Conservation (phyloP, 1,140 invertebrate species). For the Sinonovacula constricta region DNA sequence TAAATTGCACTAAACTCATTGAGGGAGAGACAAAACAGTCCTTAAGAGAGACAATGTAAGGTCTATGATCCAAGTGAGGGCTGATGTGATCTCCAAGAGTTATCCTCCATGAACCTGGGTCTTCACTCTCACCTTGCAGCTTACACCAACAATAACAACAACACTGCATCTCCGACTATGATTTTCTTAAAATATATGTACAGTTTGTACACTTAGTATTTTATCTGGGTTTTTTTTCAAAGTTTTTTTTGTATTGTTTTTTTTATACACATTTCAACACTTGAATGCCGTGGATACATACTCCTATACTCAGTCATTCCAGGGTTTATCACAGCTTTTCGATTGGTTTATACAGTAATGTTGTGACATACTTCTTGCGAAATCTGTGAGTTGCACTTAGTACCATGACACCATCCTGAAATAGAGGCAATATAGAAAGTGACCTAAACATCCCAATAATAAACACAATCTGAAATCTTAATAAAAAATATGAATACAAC, state of each 20-base stretch:
- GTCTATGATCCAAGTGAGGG: too few relatives aligned
- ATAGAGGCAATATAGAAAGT: too few relatives aligned
- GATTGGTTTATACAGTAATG: conserved; percentile 98
- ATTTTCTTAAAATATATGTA: background rate
- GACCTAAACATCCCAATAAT: too few relatives aligned
- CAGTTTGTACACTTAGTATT: background rate
- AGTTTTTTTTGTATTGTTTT: background rate
- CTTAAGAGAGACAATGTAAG: too few relatives aligned
- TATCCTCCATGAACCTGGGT: too few relatives aligned
- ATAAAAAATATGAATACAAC: too few relatives aligned
- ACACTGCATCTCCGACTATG: background rate
- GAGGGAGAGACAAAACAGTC: too few relatives aligned
- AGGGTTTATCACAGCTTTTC: conserved; percentile 80
- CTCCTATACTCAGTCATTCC: background rate
- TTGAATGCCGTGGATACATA: background rate
- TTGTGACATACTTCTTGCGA: conserved; percentile 99
- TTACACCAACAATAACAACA: too few relatives aligned
- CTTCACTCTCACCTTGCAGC: too few relatives aligned
- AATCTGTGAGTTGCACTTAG: conserved; percentile 98
- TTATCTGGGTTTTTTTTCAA: background rate
- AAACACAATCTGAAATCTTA: too few relatives aligned
- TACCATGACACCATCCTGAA: conserved; percentile 97
- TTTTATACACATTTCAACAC: background rate
- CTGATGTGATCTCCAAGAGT: too few relatives aligned
- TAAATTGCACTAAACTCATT: too few relatives aligned